Base-by-base conservation (phyloP, 1,140 invertebrate species). In the Zophobas morio region DNA sequence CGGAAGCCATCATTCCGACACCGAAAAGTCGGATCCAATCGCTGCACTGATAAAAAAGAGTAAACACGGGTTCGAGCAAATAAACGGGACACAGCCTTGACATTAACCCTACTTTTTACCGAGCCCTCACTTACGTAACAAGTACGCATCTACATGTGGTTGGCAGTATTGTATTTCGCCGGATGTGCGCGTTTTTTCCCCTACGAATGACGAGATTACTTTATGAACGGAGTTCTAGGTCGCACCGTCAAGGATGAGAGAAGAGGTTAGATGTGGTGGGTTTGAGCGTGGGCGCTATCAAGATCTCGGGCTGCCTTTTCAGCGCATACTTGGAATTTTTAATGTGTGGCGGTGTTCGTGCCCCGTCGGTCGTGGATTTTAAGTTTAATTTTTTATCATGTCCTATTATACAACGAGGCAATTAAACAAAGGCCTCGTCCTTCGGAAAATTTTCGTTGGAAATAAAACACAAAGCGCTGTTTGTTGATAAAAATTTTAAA, bases 81-180 rank as follows among this genome's bases (percentile, higher is more conserved):
- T 66, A 66, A 66, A 63, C 57, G 57, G 4, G 4, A 6, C 6
- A 1, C 57, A 63, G 39, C 60, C 60, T 66, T 66, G 60, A 66
- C 39, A 66, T 66, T 66, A 66, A 66, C 60, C 60, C 60, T 66
- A 46, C 36, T 66, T 66, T 66, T 66, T 66, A 39, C 20, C 8
- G 34, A 66, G 60, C 60, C 60, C 60, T 66, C 60, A 20, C 60
- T 66, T 66, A 42, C 60, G 60, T 66, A 66, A 66, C 56, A 36
- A 60, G 56, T 60, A 60, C 56, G 37, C 56, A 66, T 20, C 2
- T 66, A 46, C 60, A 66, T 66, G 39, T 66, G 60, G 60, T 66
- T 66, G 60, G 60, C 60, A 66, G 60, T 66, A 66, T 66, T 66
- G 60, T 66, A 40, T 66, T 66, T 40, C 60, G 60, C 60, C 60